These are phyloP conservation scores for Drosophila sechellia DNA, from an alignment of 1,140 invertebrate genomes.

Conservation along the genomic window DNA sequence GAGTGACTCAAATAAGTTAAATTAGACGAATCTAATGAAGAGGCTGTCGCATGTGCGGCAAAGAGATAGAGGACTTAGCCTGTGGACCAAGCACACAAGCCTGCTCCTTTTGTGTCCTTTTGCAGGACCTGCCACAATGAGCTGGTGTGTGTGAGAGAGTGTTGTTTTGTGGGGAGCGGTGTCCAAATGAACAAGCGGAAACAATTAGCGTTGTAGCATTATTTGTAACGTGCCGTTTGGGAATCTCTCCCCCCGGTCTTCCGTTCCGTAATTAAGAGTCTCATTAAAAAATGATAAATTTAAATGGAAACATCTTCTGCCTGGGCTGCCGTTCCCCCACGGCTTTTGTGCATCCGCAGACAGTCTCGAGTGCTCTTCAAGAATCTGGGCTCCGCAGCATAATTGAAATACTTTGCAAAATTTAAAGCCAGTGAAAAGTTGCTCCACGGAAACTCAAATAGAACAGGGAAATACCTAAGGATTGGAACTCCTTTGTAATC, in stretches of 20 bases:
- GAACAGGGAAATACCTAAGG: conserved; percentile 10
- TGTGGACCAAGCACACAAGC: conserved; percentile 32
- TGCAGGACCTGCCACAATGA: conserved; percentile 14
- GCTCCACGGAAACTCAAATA: conserved; percentile 13
- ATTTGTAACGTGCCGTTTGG: conserved; percentile 72
- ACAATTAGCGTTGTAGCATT: conserved; percentile 80
- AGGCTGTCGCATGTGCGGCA: conserved; percentile 35
- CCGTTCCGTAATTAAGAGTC: conserved; percentile 75
- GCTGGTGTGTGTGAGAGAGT: conserved; percentile 6
- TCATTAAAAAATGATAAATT: conserved; percentile 84
- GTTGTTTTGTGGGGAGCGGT: conserved; percentile 14
- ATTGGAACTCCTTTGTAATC: conserved; percentile 46
- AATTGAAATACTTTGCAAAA: conserved; percentile 45
- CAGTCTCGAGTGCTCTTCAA: conserved; percentile 67
- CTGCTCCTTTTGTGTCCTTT: conserved; percentile 15
- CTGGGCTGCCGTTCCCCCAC: conserved; percentile 17
- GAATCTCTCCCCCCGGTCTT: conserved; percentile 13
- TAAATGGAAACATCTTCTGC: conserved; percentile 74
- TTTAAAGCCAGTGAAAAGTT: conserved; percentile 54
- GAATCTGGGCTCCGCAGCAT: conserved; percentile 10
- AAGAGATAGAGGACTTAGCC: conserved; percentile 58
- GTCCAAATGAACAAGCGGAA: conserved; percentile 79
- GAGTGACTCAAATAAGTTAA: conserved; percentile 59
- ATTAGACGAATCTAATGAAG: conserved; percentile 73
- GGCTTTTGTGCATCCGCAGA: conserved; percentile 26